Percentiles rank a stretch among this genome's conserved stretches.
Conservation (phyloP, 2,113 vertebrate genomes). For the Sardina pilchardus region DNA sequence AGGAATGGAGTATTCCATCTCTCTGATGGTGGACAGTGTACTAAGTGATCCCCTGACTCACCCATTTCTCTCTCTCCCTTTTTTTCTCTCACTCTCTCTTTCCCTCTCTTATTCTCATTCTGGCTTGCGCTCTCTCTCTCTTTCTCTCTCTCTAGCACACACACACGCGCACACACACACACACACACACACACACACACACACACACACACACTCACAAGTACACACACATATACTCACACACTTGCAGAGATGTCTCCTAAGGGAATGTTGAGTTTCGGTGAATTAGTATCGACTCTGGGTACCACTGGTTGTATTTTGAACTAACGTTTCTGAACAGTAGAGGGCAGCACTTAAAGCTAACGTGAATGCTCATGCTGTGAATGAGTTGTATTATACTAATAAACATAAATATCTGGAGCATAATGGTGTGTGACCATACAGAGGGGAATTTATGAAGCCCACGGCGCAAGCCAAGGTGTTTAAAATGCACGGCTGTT, state of each 20-base stretch:
- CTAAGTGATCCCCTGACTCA: constrained; percentile 7
- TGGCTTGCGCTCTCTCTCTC: too few species aligned
- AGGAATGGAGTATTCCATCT: not conserved
- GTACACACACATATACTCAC: too few species aligned
- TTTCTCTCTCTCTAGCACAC: too few species aligned
- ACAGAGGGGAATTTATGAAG: not conserved
- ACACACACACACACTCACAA: too few species aligned
- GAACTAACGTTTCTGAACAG: not conserved
- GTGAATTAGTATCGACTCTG: not conserved
- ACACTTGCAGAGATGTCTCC: not conserved
- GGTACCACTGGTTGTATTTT: not conserved
- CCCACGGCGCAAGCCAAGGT: not conserved
- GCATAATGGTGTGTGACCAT: not conserved
- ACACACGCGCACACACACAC: too few species aligned
- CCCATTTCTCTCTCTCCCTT: not conserved
- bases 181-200: too few species aligned
- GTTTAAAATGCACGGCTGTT: not conserved
- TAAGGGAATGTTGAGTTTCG: not conserved
- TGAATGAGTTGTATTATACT: not conserved
- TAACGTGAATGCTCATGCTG: not conserved
- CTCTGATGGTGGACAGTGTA: not conserved
- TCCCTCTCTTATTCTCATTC: not conserved
- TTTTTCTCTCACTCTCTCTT: not conserved
- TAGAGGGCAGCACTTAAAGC: constrained; percentile 3
- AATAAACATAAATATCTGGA: not conserved